phyloP scores from a whole-genome alignment of 2,113 vertebrate genomes.

The Octodon degus region DNA sequence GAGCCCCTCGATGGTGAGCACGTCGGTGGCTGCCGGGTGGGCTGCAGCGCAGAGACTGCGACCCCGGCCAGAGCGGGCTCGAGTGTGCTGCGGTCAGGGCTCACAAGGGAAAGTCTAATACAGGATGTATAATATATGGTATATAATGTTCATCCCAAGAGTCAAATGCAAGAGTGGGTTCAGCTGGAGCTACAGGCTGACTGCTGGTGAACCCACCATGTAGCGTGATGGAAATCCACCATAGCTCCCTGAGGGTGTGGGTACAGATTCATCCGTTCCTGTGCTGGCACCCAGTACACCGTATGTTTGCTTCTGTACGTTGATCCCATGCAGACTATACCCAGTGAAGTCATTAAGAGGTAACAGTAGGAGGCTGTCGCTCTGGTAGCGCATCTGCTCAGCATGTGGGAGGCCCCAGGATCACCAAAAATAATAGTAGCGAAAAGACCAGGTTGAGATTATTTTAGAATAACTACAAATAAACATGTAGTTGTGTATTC shows the following conservation, averaged over 20 bases:
- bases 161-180: neutral
- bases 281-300: neutral
- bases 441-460: neutral
- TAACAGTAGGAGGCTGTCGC: neutral
- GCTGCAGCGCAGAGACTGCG: neutral
- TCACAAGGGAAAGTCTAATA: neutral
- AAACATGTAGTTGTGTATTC: neutral
- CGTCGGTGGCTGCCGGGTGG: neutral
- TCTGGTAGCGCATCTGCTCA: neutral
- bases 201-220: too few species aligned
- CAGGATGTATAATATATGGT: neutral
- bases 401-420: neutral
- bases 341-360: neutral
- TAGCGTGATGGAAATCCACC: neutral
- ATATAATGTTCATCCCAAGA: neutral
- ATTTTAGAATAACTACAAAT: constrained; percentile 64
- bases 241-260: neutral
- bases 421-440: neutral
- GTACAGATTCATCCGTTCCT: too few species aligned
- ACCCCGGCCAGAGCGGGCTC: neutral
- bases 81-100: neutral
- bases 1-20: neutral
- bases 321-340: neutral
- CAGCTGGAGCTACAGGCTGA: neutral
- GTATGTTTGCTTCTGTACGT: neutral